Conservation (phyloP, 2,888 invertebrate genomes). For the Leistus spinibarbis region DNA sequence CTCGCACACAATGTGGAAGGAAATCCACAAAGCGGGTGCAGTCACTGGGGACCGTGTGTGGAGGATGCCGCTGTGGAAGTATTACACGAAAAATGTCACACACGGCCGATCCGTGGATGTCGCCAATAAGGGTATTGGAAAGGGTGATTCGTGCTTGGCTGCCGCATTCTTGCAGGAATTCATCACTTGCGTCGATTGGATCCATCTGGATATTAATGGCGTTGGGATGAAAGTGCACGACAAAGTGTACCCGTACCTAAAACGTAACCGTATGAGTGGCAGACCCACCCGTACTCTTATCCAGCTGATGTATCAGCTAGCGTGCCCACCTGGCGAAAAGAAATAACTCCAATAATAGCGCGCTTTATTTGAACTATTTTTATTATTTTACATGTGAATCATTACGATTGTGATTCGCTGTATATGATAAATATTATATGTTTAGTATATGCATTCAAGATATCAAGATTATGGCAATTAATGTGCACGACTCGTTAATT, state of each 20-base stretch:
- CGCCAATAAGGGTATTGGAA: constrained; percentile 54
- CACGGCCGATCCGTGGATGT: constrained; percentile 53
- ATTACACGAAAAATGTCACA: constrained; percentile 60
- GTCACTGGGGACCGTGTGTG: constrained; percentile 67
- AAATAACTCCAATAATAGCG: not conserved
- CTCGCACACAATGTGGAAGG: constrained; percentile 60
- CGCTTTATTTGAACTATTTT: not conserved
- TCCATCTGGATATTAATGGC: constrained; percentile 26
- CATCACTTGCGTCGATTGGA: constrained; percentile 62
- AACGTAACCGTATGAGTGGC: constrained; percentile 61
- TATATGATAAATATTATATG: constrained; percentile 36
- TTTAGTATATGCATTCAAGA: constrained; percentile 41
- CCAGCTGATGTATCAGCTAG: constrained; percentile 57
- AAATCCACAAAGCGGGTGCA: constrained; percentile 60
- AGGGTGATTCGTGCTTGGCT: constrained; percentile 53
- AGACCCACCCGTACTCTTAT: constrained; percentile 60
- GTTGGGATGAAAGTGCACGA: constrained; percentile 59
- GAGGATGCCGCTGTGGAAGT: constrained; percentile 66
- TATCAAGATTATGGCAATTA: constrained; percentile 45
- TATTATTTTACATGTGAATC: not conserved
- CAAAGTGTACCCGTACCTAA: constrained; percentile 62
- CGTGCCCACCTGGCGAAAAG: constrained; percentile 49
- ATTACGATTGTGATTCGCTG: not conserved
- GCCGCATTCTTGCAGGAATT: constrained; percentile 61
- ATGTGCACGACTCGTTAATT: constrained; percentile 24